These are phyloP conservation scores for Drosophila pachea DNA, from an alignment of 1,140 invertebrate species.

Conservation along the genomic window DNA sequence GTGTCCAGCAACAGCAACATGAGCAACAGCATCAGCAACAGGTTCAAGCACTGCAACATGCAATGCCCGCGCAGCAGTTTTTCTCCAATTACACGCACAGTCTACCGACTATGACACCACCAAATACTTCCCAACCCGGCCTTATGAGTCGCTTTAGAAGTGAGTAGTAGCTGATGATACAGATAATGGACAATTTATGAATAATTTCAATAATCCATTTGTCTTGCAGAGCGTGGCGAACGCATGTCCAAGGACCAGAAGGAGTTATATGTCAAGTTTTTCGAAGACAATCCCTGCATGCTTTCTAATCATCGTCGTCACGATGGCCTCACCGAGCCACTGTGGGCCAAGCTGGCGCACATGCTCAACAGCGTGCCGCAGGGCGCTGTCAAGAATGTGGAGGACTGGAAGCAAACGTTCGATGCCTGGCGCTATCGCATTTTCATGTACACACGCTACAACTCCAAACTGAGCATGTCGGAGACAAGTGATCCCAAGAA, in stretches of 20 bases:
- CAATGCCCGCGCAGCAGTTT: conserved; percentile 57
- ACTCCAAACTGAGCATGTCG: conserved; percentile 72
- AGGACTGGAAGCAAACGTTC: conserved; percentile 76
- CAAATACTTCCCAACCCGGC: conserved; percentile 57
- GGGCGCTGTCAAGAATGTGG: conserved; percentile 74
- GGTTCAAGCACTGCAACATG: conserved; percentile 47
- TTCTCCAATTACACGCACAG: conserved; percentile 62
- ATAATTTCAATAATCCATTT: background rate
- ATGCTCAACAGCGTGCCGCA: conserved; percentile 73
- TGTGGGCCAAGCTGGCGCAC: conserved; percentile 68
- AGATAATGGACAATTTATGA: background rate
- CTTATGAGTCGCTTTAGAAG: conserved; percentile 74
- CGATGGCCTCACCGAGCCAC: conserved; percentile 67
- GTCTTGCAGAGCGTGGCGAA: conserved; percentile 66
- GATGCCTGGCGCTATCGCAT: conserved; percentile 76
- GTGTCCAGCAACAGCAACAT: conserved; percentile 58
- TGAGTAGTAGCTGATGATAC: conserved; percentile 33
- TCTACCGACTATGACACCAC: conserved; percentile 57
- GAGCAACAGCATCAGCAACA: conserved; percentile 55
- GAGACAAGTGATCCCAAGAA: conserved; percentile 73
- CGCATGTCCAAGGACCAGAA: conserved; percentile 77
- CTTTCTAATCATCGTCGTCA: conserved; percentile 70
- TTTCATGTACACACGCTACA: conserved; percentile 76
- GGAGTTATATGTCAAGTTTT: conserved; percentile 74
- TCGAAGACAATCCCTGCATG: conserved; percentile 77